A percentile compares a stretch with the other conserved stretches of the same genome.
These are phyloP conservation scores for Ditula angustiorana DNA, from an alignment of 2,888 invertebrate genomes.

Conservation along the genomic window DNA sequence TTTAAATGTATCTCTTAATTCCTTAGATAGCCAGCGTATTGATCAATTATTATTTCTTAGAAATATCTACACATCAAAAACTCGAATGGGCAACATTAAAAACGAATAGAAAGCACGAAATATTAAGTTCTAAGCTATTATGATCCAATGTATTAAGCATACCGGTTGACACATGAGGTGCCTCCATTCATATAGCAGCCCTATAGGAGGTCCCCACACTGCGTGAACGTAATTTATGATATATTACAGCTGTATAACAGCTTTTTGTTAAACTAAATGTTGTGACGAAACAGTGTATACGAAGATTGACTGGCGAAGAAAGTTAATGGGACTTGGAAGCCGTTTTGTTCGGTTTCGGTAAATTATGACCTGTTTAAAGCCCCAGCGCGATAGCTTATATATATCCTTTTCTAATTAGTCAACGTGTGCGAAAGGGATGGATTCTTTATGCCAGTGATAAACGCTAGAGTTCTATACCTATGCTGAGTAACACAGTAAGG, in stretches of 20 bases:
- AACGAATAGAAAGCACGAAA: slow-evolving; percentile 33
- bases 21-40: too few relatives aligned
- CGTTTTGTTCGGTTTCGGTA: not conserved
- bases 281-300: slow-evolving; percentile 12
- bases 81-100: slow-evolving; percentile 24
- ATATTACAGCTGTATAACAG: not conserved
- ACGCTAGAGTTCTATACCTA: too few relatives aligned
- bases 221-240: slow-evolving; percentile 16
- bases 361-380: too few relatives aligned
- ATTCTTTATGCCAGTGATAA: too few relatives aligned
- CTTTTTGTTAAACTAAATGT: slow-evolving; percentile 14
- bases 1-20: not conserved
- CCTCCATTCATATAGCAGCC: slow-evolving; percentile 40
- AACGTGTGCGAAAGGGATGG: too few relatives aligned
- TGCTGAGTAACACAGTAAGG: too few relatives aligned
- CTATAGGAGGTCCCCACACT: slow-evolving; percentile 41
- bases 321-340: not conserved
- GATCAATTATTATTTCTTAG: not conserved
- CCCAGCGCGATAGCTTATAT: too few relatives aligned
- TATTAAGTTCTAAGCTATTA: slow-evolving; percentile 35
- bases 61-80: slow-evolving; percentile 15
- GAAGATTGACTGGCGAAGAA: slow-evolving; percentile 15
- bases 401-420: too few relatives aligned
- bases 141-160: slow-evolving; percentile 35
- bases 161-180: slow-evolving; percentile 41